Conservation (phyloP, 2,888 invertebrate species). For the Agrochola litura region DNA sequence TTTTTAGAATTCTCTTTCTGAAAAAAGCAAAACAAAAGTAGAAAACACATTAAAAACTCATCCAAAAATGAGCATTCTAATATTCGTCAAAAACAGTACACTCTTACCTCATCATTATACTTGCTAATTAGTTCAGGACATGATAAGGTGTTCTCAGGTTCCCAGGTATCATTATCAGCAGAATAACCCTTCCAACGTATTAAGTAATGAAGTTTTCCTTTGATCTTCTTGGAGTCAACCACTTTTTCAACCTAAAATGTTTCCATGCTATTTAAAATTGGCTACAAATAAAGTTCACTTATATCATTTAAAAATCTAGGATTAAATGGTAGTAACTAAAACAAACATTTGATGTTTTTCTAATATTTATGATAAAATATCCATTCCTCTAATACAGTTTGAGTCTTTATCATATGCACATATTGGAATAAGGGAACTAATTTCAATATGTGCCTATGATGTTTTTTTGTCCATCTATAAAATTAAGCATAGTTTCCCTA, state of each 20-base stretch:
- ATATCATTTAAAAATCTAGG: background rate
- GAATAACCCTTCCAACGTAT: slow-evolving; percentile 95
- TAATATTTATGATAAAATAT: background rate
- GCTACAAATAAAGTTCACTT: background rate
- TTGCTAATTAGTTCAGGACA: slow-evolving; percentile 92
- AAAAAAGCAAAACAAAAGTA: slow-evolving; percentile 34
- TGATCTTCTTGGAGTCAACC: slow-evolving; percentile 92
- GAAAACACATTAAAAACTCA: background rate
- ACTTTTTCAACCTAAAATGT: slow-evolving; percentile 92
- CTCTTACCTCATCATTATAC: slow-evolving; percentile 83
- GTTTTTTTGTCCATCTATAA: no score
- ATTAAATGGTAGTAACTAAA: background rate
- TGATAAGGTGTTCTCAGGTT: slow-evolving; percentile 92
- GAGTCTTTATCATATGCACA: no score
- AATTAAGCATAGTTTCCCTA: no score
- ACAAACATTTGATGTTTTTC: background rate
- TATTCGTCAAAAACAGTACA: background rate
- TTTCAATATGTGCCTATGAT: no score
- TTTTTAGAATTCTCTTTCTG: slow-evolving; percentile 85
- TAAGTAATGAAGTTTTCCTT: slow-evolving; percentile 92
- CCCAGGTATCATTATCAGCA: slow-evolving; percentile 94
- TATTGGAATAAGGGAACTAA: no score
- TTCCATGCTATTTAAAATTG: background rate
- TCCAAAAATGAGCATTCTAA: background rate
- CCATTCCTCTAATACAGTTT: background rate